Conservation (phyloP, 2,113 vertebrate genomes). For the Calcarius ornatus region DNA sequence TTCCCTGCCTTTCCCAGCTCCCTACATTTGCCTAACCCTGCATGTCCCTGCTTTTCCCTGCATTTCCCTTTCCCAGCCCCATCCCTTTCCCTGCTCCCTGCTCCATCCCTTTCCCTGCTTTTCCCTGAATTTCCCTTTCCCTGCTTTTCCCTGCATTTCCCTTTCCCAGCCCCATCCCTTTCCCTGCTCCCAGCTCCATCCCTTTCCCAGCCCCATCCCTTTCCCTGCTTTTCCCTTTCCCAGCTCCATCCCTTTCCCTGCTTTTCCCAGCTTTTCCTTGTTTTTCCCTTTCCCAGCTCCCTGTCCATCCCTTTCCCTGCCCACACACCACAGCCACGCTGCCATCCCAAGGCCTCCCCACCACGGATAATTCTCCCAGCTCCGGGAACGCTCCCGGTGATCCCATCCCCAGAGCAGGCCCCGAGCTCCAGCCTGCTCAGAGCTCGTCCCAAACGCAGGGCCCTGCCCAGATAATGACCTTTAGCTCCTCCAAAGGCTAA, state of each 20-base stretch:
- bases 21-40: too few relatives aligned
- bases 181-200: too few relatives aligned
- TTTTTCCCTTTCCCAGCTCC: neutral
- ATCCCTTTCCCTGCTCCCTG: too few relatives aligned
- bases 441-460: neutral
- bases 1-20: neutral
- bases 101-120: neutral
- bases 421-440: neutral
- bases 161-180: fast-evolving
- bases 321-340: fast-evolving
- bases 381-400: fast-evolving
- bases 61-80: neutral
- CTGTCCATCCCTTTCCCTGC: fast-evolving
- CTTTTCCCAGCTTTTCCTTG: too few relatives aligned
- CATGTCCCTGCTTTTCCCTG: neutral
- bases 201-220: too few relatives aligned
- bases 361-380: fast-evolving
- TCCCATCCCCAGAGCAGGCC: fast-evolving
- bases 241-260: neutral
- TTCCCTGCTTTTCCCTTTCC: too few relatives aligned
- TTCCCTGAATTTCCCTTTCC: fast-evolving
- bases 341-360: neutral
- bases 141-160: neutral
- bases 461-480: slow-evolving; percentile 18
- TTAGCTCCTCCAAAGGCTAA: neutral